phyloP scores from a whole-genome alignment of 1,140 invertebrate genomes.

The Drosophila mayri region DNA sequence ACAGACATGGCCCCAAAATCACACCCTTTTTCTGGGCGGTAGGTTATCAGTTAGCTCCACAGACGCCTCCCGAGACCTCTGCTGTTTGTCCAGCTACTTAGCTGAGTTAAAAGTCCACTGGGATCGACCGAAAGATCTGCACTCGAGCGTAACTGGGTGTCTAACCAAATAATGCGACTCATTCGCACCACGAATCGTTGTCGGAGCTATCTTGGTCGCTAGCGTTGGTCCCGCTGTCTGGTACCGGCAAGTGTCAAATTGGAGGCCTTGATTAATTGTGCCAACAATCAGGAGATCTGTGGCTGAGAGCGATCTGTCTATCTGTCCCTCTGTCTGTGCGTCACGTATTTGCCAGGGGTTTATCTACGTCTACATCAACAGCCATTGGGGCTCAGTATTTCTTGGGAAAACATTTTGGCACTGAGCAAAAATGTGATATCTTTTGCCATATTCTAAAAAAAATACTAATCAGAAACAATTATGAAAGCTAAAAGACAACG shows the following conservation, averaged over 20 bases:
- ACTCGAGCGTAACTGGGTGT: conserved; percentile 35
- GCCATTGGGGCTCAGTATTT: conserved; percentile 26
- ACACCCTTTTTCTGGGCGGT: conserved; percentile 2
- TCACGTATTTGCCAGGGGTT: conserved; percentile 36
- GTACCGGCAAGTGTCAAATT: conserved; percentile 52
- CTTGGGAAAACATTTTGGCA: conserved; percentile 14
- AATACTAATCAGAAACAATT: no score
- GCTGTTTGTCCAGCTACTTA: conserved; percentile 48
- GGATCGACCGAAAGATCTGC: conserved; percentile 35
- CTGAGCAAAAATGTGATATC: not conserved
- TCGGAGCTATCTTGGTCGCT: not conserved
- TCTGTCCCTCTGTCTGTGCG: conserved; percentile 38
- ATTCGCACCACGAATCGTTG: conserved; percentile 37
- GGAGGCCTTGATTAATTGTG: conserved; percentile 53
- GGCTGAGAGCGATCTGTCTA: conserved; percentile 22
- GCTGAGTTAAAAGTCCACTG: conserved; percentile 42
- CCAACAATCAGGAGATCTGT: conserved; percentile 44
- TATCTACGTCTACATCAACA: conserved; percentile 23
- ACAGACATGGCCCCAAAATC: conserved; percentile 11
- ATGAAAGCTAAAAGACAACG: not conserved
- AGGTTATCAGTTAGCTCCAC: conserved; percentile 15
- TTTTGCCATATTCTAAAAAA: not conserved
- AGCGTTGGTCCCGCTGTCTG: conserved; percentile 51
- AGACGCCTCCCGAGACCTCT: conserved; percentile 21
- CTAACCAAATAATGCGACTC: conserved; percentile 41